Percentiles rank a stretch among this genome's conserved stretches.
Conservation (phyloP, 2,797 vertebrate species). For the Gambelia wislizenii region DNA sequence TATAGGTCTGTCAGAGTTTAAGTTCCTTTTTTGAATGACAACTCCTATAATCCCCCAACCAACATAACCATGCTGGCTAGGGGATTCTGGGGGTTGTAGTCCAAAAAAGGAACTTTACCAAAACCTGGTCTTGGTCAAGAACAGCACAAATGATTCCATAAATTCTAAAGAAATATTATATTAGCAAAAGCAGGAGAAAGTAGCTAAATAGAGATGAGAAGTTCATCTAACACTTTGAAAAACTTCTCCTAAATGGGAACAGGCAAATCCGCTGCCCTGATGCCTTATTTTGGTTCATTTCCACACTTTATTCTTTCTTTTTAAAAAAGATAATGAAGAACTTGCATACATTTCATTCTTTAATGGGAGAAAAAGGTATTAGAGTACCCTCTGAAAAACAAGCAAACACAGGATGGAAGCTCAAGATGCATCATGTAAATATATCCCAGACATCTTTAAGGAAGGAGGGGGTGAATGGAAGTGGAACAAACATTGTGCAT, state of each 20-base stretch:
- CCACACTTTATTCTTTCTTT: background rate
- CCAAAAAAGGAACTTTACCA: background rate
- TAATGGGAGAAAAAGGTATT: constrained; percentile 57
- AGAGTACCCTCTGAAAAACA: constrained; percentile 51
- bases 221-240: constrained; percentile 26
- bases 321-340: constrained; percentile 31
- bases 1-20: background rate
- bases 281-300: constrained; percentile 44
- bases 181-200: background rate
- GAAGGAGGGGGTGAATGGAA: constrained; percentile 66
- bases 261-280: background rate
- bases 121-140: background rate
- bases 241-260: constrained; percentile 50
- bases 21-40: background rate
- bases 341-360: constrained; percentile 29
- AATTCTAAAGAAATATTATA: background rate
- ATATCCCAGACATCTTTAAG: constrained; percentile 63
- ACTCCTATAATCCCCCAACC: background rate
- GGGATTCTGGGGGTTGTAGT: background rate
- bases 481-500: constrained; percentile 60
- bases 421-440: constrained; percentile 62
- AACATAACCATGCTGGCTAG: background rate
- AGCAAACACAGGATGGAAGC: constrained; percentile 60
- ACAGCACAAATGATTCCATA: background rate
- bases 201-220: background rate